Base-by-base conservation (phyloP, 2,888 invertebrate genomes). In the Phragmatobia fuliginosa region DNA sequence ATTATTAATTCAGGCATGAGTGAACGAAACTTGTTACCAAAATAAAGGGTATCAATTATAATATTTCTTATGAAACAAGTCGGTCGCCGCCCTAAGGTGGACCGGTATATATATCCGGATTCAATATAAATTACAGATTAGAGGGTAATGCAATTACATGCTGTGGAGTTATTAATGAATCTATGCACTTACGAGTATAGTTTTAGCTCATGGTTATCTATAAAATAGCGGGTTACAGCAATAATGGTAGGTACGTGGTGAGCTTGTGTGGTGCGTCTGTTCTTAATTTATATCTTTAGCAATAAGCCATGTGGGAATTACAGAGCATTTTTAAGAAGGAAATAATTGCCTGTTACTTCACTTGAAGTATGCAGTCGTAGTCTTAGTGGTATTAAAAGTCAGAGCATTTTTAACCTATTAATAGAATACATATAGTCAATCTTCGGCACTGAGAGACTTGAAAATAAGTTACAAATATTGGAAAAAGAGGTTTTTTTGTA, bases 51-150 rank as follows among this genome's bases (percentile, higher is more conserved):
- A 49, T 10, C 10, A 16, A 16, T 28, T 16, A 16, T 56, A 56
- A 28, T 6, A 16, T 5, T n/a, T 62, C 5, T 6, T 25, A 8
- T 5, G 41, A 49, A 67, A 36, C 28, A 56, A 59, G 67, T 76
- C 66, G 66, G 73, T n/a, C 61, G 10, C 58, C 10, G 66, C 67
- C 72, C 69, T 66, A 76, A 52, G 56, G 49, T 61, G n/a, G 73
- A 71, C 81, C 62, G 71, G 79, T 73, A 70, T 10, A 58, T 67
- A 74, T 71, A 82, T 80, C 78, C 71, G 72, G 73, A 76, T 70
- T 66, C 65, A 78, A 72, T 76, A 81, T 81, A 82, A 80, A 81
- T 81, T 74, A 80, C 62, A 75, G 82, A 81, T 82, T 82, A 82
- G 82, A 78, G 62, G 70, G 73, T 80, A 78, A 82, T 82, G 80